phyloP scores from a whole-genome alignment of 1,140 invertebrate species.

The Pseudoatta argentina region DNA sequence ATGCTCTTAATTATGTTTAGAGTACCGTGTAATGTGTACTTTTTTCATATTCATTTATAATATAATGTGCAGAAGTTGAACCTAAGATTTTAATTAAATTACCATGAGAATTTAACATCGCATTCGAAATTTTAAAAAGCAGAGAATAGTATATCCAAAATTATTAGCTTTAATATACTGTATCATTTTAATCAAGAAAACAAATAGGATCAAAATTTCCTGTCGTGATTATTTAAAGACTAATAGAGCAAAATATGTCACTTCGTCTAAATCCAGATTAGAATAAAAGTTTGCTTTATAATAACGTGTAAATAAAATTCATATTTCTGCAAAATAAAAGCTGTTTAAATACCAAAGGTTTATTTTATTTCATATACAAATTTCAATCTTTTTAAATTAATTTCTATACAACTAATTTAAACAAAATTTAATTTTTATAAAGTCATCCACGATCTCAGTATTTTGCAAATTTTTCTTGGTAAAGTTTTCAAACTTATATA shows the following conservation, averaged over 20 bases:
- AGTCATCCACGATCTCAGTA: background rate
- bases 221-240: too few relatives aligned
- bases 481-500: background rate
- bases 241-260: background rate
- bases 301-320: conserved; percentile 2
- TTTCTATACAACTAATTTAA: background rate
- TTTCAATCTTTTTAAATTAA: background rate
- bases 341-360: background rate
- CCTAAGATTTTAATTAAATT: background rate
- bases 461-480: too few relatives aligned
- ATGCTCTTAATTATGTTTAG: background rate
- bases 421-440: background rate
- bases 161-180: background rate
- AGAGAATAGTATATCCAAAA: background rate
- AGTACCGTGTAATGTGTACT: background rate
- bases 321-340: conserved; percentile 1
- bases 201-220: background rate
- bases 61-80: background rate
- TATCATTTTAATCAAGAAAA: background rate
- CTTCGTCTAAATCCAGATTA: background rate
- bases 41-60: background rate
- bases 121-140: too few relatives aligned
- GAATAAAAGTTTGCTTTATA: background rate
- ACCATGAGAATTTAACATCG: too few relatives aligned
- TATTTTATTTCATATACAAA: background rate